Conservation (phyloP, 2,888 invertebrate genomes). For the Tenthredo notha region DNA sequence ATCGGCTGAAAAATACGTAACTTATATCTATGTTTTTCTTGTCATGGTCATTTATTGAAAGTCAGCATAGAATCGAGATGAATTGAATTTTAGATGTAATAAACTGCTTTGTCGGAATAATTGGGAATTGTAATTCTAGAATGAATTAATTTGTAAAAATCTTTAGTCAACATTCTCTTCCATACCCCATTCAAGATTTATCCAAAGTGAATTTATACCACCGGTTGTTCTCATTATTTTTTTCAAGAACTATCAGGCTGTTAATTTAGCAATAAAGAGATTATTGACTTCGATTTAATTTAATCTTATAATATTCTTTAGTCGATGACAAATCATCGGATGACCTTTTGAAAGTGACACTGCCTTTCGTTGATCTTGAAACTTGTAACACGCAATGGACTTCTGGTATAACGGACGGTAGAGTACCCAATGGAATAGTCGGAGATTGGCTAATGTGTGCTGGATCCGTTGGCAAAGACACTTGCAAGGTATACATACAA, state of each 20-base stretch:
- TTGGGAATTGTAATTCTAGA: not conserved
- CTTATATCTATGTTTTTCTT: not conserved
- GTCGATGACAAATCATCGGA: slow-evolving; percentile 67
- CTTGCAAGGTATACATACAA: slow-evolving; percentile 78
- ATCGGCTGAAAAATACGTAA: no score
- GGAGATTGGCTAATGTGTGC: slow-evolving; percentile 81
- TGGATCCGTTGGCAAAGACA: slow-evolving; percentile 79
- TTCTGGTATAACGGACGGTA: slow-evolving; percentile 68
- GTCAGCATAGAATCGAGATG: not conserved
- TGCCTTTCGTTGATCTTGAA: slow-evolving; percentile 74
- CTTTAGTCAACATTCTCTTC: not conserved
- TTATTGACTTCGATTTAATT: not conserved
- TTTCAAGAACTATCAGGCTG: not conserved
- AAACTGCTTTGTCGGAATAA: not conserved
- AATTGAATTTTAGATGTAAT: not conserved
- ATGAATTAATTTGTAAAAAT: not conserved
- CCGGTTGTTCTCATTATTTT: not conserved
- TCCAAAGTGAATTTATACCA: not conserved
- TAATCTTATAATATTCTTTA: slow-evolving; percentile 62
- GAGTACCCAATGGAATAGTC: slow-evolving; percentile 77
- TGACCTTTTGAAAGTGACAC: slow-evolving; percentile 79
- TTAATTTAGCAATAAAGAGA: not conserved
- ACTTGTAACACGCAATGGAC: slow-evolving; percentile 74
- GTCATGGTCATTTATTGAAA: not conserved
- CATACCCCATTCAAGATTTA: not conserved